phyloP scores from a whole-genome alignment of 2,888 invertebrate species.

The Ferrisia virgata region DNA sequence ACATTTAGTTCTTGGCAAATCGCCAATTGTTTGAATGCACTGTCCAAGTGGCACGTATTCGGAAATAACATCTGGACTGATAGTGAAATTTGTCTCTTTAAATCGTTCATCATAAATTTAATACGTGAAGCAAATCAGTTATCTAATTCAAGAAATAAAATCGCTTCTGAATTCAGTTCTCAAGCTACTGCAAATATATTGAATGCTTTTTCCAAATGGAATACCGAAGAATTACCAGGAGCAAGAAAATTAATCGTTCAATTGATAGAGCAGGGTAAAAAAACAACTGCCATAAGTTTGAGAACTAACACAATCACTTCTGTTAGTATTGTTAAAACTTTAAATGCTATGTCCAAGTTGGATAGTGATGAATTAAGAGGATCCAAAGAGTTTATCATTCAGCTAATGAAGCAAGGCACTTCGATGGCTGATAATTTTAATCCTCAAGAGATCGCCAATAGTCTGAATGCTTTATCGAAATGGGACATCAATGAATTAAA shows the following conservation, averaged over 20 bases:
- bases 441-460: neutral
- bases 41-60: neutral
- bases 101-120: neutral
- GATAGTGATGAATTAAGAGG: neutral
- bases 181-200: neutral
- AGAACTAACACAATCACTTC: too few species aligned
- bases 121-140: neutral
- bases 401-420: neutral
- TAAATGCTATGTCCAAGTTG: neutral
- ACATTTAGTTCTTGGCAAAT: neutral
- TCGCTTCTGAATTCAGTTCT: neutral
- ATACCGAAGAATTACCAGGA: neutral
- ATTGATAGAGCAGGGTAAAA: neutral
- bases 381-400: neutral
- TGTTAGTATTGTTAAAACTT: neutral
- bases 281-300: too few species aligned
- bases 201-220: neutral
- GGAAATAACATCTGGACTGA: neutral
- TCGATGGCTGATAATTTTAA: neutral
- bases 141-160: neutral
- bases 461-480: neutral
- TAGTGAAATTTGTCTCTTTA: neutral
- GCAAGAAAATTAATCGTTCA: neutral
- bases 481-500: neutral
- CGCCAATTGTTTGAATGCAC: neutral